Evolutionary conservation across 2,797 vertebrate species (phyloP).

Genomic region (Xyrichtys novacula): DNA sequence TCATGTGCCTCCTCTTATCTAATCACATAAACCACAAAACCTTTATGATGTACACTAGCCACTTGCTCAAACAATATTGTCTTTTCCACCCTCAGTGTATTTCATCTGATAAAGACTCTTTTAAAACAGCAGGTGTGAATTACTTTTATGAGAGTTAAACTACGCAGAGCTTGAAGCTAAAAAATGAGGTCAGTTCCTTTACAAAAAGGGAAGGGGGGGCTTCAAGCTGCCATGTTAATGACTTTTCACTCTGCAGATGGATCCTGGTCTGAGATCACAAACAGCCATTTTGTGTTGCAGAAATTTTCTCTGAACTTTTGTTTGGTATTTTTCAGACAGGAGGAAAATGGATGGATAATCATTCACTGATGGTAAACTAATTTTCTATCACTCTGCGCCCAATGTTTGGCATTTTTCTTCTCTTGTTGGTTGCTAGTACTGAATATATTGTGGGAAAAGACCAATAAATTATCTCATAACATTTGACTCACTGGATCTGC

Average conservation of each 20-base stretch:
- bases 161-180: conserved; percentile 1
- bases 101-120: background rate
- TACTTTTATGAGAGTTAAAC: background rate
- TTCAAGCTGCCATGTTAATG: conserved; percentile 15
- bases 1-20: background rate
- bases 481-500: conserved; percentile 92
- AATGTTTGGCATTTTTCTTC: conserved; percentile 11
- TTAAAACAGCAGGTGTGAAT: background rate
- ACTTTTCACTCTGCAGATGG: conserved; percentile 21
- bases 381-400: conserved; percentile 1
- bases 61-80: background rate
- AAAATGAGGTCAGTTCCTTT: background rate
- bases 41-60: background rate
- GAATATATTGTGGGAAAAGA: background rate
- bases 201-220: background rate
- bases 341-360: conserved; percentile 5
- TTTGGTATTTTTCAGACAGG: background rate
- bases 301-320: background rate
- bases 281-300: background rate
- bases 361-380: conserved; percentile 8
- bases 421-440: background rate
- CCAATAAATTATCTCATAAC: background rate
- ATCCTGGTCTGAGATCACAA: conserved; percentile 2
- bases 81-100: background rate
- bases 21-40: background rate